Evolutionary conservation across 2,797 vertebrate species (phyloP), one percentile per base, ranked within the genome.

Genomic region (Notamacropus eugenii): DNA sequence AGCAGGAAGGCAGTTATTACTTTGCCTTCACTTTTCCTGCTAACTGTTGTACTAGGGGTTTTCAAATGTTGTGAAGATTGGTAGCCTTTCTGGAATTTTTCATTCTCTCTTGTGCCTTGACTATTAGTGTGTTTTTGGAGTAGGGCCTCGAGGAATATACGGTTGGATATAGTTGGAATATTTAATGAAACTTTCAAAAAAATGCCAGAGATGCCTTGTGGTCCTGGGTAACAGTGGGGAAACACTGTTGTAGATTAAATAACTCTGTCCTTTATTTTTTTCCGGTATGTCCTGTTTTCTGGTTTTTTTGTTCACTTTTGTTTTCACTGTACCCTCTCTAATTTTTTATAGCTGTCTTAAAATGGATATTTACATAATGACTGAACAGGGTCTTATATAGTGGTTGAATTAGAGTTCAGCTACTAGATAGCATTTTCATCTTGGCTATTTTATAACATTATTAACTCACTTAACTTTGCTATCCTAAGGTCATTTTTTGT

Each of bases 31-130:
- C 90, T 94, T 87, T 91, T 40, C 19, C 8, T 54, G 1, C 10
- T 90, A 95, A 92, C 54, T 55, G 31, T 90, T 56, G 91, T 12
- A n/a, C 67, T 58, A 58, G 34, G 31, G 0, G 16, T 96, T 96
- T 94, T 91, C 58, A 90, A 50, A 46, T 82, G 92, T 93, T 95
- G 74, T 82, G 82, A 94, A 92, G 92, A 90, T 97, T 95, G 55
- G 67, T 82, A 95, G 40, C n/a, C 57, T 27, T 50, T 55, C 19
- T 96, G 95, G 91, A 96, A 93, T 97, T 95, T 97, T 96, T 97
- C 95, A 94, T 96, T 93, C n/a, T 90, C 31, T 87, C 96, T 87
- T 50, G 54, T 96, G 90, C 55, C 91, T 67, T 96, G 91, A 92
- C 96, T 96, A 74, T 91, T 58, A 16, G 16, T 95, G 54, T 97